Evolutionary conservation across 2,888 invertebrate genomes (phyloP), one percentile per base, ranked within the genome.

Genomic region (Drosophila limbata): DNA sequence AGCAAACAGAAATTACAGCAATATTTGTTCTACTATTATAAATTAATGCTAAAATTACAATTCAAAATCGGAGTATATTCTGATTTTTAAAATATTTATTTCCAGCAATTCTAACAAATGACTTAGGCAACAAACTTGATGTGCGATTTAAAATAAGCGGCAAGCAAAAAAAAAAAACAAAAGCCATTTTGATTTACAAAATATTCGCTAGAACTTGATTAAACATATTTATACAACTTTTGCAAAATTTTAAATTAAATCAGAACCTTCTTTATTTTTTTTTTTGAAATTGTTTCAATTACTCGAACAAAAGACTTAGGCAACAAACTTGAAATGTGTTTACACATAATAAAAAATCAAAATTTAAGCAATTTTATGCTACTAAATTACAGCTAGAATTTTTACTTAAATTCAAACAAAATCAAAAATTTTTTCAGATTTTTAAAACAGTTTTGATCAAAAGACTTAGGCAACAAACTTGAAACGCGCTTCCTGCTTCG

Each of bases 381-480:
- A 4, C 4, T 4, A 10, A 33, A 11, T 33, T 33, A 33, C 35
- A 35, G 35, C 13, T 13, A 4, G 11, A 35, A 8, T 4, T n/a
- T n/a, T 2, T 37, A n/a, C n/a, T 6, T 37, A 1, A 6, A 5
- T 37, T n/a, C 6, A 37, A 13, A n/a, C 6, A n/a, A 37, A 37
- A 37, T 37, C 37, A 0, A n/a, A n/a, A 37, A n/a, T 37, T 37
- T n/a, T n/a, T 35, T 35, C 13, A 5, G 5, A 13, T 13, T 13
- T 5, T 13, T 13, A 9, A 37, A 37, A n/a, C 37, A 6, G 25
- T 0, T 37, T n/a, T n/a, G 0, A 47, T 11, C 69, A 57, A 74
- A 74, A 48, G 75, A 74, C 75, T 74, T 74, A 74, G 67, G 57
- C 67, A 63, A 76, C 72, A 37, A 75, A 75, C 75, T 62, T 57